A percentile compares a stretch with the other conserved stretches of the same genome.
Evolutionary conservation across 2,797 vertebrate genomes (phyloP).

Genomic region (Microtus agrestis): DNA sequence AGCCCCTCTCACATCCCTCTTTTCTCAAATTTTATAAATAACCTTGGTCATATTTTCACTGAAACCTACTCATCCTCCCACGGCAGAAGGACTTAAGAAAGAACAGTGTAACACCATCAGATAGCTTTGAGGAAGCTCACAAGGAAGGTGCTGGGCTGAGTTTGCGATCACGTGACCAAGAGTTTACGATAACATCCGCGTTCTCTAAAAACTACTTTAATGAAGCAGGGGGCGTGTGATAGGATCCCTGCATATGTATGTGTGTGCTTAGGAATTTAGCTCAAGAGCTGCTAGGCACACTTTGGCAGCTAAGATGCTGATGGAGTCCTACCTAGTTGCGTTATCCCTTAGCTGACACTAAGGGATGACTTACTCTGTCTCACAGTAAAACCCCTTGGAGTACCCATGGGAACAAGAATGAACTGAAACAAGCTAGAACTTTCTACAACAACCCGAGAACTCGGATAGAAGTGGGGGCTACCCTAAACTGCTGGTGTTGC

Average conservation of each 20-base stretch:
- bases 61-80: neutral
- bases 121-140: neutral
- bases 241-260: neutral
- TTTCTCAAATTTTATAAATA: neutral
- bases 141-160: neutral
- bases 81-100: neutral
- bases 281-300: neutral
- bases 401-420: neutral
- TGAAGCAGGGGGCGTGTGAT: conserved; percentile 33
- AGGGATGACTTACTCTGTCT: neutral
- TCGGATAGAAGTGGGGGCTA: neutral
- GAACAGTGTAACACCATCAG: neutral
- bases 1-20: neutral
- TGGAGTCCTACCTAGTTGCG: neutral
- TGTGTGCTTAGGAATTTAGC: conserved; percentile 22
- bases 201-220: conserved; percentile 8
- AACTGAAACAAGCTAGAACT: conserved; percentile 11
- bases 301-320: neutral
- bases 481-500: neutral
- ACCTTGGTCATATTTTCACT: neutral
- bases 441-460: neutral
- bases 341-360: conserved; percentile 1
- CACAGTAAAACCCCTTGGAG: neutral
- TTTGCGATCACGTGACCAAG: neutral
- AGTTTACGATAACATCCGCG: conserved; percentile 18